Conservation (phyloP, 92 coral and sea anemone species). For the Porites evermanni region DNA sequence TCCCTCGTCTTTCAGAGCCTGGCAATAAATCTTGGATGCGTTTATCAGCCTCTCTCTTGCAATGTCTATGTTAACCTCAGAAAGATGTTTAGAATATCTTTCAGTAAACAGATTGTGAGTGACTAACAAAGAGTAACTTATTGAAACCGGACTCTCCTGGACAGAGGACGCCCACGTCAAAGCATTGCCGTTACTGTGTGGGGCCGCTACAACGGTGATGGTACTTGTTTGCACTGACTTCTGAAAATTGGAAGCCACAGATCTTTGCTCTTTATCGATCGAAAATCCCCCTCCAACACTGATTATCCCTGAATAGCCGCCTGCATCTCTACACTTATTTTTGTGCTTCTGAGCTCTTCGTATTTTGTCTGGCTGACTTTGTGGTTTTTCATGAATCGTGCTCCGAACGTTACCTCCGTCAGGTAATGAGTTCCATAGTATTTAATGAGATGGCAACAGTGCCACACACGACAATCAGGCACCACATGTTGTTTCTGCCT, state of each 20-base stretch:
- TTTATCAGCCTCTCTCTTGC: slow-evolving; percentile 26
- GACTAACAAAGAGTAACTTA: slow-evolving; percentile 37
- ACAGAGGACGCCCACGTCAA: slow-evolving; percentile 64
- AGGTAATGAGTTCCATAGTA: slow-evolving; percentile 61
- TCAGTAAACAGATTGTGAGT: slow-evolving; percentile 51
- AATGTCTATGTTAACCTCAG: slow-evolving; percentile 15
- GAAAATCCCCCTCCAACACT: slow-evolving; percentile 69
- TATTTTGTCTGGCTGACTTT: slow-evolving; percentile 24
- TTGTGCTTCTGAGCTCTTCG: background rate
- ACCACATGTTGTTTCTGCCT: too few species aligned
- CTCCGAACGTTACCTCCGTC: slow-evolving; percentile 60
- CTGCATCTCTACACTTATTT: slow-evolving; percentile 50
- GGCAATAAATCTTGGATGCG: slow-evolving; percentile 16
- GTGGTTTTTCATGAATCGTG: slow-evolving; percentile 40
- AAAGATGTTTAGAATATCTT: slow-evolving; percentile 16
- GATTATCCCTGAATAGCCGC: slow-evolving; percentile 67
- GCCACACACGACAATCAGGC: too few species aligned
- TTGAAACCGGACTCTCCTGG: slow-evolving; percentile 59
- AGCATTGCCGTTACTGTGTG: slow-evolving; percentile 65
- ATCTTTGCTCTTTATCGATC: slow-evolving; percentile 49
- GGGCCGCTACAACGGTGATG: slow-evolving; percentile 61
- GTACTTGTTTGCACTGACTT: slow-evolving; percentile 64
- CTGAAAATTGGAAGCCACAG: slow-evolving; percentile 60
- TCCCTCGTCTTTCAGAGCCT: slow-evolving; percentile 21
- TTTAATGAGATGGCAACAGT: slow-evolving; percentile 3